Conservation (phyloP, 2,797 vertebrate species). For the Craterocephalus amniculus region DNA sequence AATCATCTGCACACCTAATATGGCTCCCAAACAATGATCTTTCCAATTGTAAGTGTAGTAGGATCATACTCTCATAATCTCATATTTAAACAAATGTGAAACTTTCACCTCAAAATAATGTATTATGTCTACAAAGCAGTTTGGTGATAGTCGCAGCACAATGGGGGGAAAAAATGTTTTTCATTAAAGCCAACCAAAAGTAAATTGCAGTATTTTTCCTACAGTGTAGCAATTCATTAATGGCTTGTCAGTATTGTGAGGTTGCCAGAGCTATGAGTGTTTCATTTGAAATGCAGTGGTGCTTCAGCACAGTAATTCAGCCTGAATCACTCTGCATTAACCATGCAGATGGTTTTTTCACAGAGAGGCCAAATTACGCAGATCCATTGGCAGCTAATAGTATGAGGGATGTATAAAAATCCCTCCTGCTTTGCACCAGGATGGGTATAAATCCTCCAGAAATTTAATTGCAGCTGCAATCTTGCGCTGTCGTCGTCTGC, state of each 20-base stretch:
- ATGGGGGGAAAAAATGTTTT: constrained; percentile 18
- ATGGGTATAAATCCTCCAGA: constrained; percentile 65
- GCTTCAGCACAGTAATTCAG: constrained; percentile 44
- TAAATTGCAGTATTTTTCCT: constrained; percentile 39
- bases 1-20: constrained; percentile 28
- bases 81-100: constrained; percentile 41
- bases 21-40: constrained; percentile 33
- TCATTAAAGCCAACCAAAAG: constrained; percentile 36
- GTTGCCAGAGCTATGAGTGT: constrained; percentile 41
- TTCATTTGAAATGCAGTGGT: constrained; percentile 57
- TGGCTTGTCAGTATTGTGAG: constrained; percentile 44
- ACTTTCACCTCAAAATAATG: constrained; percentile 11
- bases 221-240: constrained; percentile 56
- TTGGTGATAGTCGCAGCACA: constrained; percentile 10
- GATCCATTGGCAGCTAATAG: constrained; percentile 68
- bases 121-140: constrained; percentile 9
- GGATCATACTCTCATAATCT: constrained; percentile 30
- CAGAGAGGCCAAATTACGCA: constrained; percentile 64
- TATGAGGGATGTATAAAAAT: constrained; percentile 70
- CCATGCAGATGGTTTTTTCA: constrained; percentile 67
- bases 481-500: constrained; percentile 30
- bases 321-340: constrained; percentile 62
- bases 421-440: constrained; percentile 53
- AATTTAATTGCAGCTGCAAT: constrained; percentile 62
- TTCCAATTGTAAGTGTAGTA: constrained; percentile 27